phyloP scores from a whole-genome alignment of 2,888 invertebrate genomes.

The Xanthia icteritia region DNA sequence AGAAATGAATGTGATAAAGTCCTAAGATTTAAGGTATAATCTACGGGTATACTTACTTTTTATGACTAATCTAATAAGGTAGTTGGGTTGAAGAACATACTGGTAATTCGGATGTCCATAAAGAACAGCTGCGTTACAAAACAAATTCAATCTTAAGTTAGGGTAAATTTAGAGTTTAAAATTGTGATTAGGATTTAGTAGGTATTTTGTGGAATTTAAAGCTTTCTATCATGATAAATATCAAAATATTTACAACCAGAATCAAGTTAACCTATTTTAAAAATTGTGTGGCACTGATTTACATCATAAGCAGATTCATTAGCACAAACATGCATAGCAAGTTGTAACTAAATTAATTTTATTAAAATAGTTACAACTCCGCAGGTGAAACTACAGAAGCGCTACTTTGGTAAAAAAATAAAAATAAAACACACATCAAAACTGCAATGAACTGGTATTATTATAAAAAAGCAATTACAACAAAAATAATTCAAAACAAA shows the following conservation, averaged over 20 bases:
- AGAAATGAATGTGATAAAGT: conserved; percentile 12
- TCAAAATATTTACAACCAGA: conserved; percentile 44
- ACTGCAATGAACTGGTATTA: conserved; percentile 94
- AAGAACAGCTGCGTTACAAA: conserved; percentile 4
- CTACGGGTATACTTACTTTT: conserved; percentile 24
- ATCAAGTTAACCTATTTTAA: conserved; percentile 27
- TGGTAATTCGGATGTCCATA: conserved; percentile 20
- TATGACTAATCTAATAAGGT: conserved; percentile 28
- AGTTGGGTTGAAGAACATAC: conserved; percentile 5
- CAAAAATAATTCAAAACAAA: conserved; percentile 94
- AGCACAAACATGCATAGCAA: conserved; percentile 84
- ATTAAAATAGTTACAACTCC: conserved; percentile 74
- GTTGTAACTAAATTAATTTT: conserved; percentile 76
- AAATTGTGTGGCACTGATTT: conserved; percentile 35
- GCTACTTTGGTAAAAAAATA: conserved; percentile 84
- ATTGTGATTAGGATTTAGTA: conserved; percentile 12
- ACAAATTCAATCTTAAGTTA: background rate
- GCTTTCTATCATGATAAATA: conserved; percentile 16
- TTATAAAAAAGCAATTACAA: conserved; percentile 94
- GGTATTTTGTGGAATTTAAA: conserved; percentile 31
- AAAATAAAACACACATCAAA: conserved; percentile 92
- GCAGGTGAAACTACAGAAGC: conserved; percentile 77
- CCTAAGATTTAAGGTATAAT: conserved; percentile 20
- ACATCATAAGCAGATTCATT: conserved; percentile 71
- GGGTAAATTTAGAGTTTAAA: background rate